Evolutionary conservation across 2,797 vertebrate species (phyloP).

Genomic region (Tenualosa thibaudeaui): DNA sequence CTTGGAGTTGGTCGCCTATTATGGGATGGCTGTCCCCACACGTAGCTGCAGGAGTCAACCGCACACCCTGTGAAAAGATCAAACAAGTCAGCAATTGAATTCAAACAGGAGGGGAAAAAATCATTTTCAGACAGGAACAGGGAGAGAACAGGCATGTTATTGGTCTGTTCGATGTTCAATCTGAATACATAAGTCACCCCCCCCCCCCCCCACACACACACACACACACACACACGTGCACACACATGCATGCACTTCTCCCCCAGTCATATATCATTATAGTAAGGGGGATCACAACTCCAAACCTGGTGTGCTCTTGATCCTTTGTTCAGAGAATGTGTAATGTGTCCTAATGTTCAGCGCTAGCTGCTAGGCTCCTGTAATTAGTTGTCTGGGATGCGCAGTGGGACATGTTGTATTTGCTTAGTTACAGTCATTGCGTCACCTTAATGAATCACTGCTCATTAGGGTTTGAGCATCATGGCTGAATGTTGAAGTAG

Average conservation of each 20-base stretch:
- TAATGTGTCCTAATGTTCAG: not conserved
- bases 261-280: not conserved
- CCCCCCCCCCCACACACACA: no score
- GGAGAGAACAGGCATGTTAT: constrained; percentile 55
- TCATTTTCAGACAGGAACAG: constrained; percentile 73
- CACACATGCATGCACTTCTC: not conserved
- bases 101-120: constrained; percentile 71
- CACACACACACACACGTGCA: no score
- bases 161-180: constrained; percentile 26
- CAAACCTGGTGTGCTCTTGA: not conserved
- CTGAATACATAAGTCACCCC: constrained; percentile 32
- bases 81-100: constrained; percentile 77
- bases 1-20: constrained; percentile 70
- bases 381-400: not conserved
- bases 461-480: not conserved
- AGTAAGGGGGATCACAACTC: not conserved
- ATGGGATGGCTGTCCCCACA: constrained; percentile 65
- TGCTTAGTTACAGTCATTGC: constrained; percentile 3
- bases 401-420: not conserved
- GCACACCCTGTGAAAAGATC: constrained; percentile 76
- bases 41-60: constrained; percentile 67
- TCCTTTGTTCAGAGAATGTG: not conserved
- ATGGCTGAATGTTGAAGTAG: not conserved
- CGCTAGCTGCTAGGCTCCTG: not conserved
- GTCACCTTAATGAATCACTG: not conserved